Base-by-base conservation (phyloP, 2,888 invertebrate genomes). In the Andrena praecox region DNA sequence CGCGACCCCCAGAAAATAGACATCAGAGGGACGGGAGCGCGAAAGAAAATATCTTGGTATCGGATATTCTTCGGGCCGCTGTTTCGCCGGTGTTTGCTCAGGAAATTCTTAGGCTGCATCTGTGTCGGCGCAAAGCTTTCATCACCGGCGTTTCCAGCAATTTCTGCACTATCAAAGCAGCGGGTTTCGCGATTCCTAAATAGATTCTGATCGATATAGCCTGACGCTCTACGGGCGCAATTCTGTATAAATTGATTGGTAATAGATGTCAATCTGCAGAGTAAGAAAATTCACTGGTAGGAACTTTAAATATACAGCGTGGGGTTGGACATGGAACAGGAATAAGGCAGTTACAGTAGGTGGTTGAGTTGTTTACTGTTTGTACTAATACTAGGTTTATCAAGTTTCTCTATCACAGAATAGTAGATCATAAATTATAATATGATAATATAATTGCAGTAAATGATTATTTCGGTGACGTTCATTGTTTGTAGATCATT, bases 111-210 rank as follows among this genome's bases (percentile, higher is more conserved):
- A 54, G 66, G 27, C 75, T 42, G 75, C 81, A 82, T 82, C 81
- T 82, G 81, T 27, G 29, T 48, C 81, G 81, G 33, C 33, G 82
- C 69, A 82, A 82, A 82, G 31, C 81, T 82, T 52, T 82, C 81
- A 48, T 66, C 81, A 48, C 3, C 8, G 31, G 27, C 27, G 42
- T 79, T 35, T 42, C 8, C 33, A 10, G 27, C 74, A 54, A 81
- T 81, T 59, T 81, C 69, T 42, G 68, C 74, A 29, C 50, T 48
- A 59, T 74, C 82, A 50, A 35, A 80, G 60, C 60, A 80, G 72
- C 80, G 56, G 80, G 80, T 80, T 72, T 72, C 80, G 67, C 24
- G 72, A 60, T 67, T 62, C 67, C 60, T 72, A 80, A 80, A 80
- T 80, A 80, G 66, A 72, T 69, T 35, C 33, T 77, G 63, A 79